Conservation (phyloP, 2,888 invertebrate species). For the Phengaris alcon region DNA sequence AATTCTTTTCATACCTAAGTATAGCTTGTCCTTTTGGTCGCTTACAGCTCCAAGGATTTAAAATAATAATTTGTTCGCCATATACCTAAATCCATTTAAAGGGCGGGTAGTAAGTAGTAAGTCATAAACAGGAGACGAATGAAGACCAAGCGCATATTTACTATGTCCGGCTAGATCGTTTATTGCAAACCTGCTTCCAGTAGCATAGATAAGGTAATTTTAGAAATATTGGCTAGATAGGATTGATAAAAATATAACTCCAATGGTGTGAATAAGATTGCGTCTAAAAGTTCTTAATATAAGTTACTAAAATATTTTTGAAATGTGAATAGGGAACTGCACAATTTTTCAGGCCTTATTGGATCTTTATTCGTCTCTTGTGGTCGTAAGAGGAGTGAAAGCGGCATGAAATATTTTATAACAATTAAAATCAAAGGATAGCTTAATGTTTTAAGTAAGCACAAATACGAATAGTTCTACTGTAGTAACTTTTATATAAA, state of each 20-base stretch:
- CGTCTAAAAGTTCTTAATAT: not conserved
- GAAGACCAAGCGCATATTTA: not conserved
- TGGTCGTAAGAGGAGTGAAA: not conserved
- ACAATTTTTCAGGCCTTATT: not conserved
- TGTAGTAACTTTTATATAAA: slow-evolving; percentile 26
- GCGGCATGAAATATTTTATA: not conserved
- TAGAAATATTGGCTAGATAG: slow-evolving; percentile 22
- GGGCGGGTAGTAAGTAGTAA: not conserved
- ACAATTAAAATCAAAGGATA: slow-evolving; percentile 2
- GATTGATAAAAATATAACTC: slow-evolving; percentile 18
- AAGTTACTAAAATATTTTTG: not conserved
- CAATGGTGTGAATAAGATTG: not conserved
- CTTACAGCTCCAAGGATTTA: not conserved
- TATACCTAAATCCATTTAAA: too few species aligned
- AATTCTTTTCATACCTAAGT: not conserved
- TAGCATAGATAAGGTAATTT: slow-evolving; percentile 20
- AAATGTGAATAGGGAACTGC: not conserved
- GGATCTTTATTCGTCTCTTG: slow-evolving; percentile 23
- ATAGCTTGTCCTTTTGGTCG: not conserved
- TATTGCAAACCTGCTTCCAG: slow-evolving; percentile 17
- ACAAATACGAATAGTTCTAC: slow-evolving; percentile 25
- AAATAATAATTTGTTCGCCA: not conserved
- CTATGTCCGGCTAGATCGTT: not conserved
- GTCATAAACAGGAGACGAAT: slow-evolving; percentile 14
- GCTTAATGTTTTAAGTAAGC: slow-evolving; percentile 6